Evolutionary conservation across 2,797 vertebrate species (phyloP), one percentile per base, ranked within the genome.

Genomic region (Picus viridis): DNA sequence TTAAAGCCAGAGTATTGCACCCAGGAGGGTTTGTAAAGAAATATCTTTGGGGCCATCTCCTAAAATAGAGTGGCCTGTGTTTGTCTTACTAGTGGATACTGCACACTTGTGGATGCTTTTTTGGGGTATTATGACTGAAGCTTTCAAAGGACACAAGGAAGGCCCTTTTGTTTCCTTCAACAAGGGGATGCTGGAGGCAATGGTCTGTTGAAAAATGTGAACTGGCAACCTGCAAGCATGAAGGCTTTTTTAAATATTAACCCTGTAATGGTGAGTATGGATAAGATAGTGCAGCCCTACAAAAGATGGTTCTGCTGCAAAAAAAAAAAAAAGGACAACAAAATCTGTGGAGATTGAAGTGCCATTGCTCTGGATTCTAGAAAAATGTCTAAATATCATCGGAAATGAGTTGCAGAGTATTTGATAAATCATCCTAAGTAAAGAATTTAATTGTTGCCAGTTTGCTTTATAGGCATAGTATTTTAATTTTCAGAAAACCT

Each of bases 401-500:
- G 76, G 49, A 92, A 86, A 78, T 41, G 18, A 68, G 30, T 72
- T 2, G 0, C 9, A 24, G 22, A 61, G 3, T 77, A 47, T 90
- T 85, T 83, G 63, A 34, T 27, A 87, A 87, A 47, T 43, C 64
- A 30, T 18, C 41, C n/a, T 45, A 71, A 71, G 32, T 51, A 59
- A 76, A 45, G 51, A 71, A 79, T 84, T 73, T 68, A 12, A 13
- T 5, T 88, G 22, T 36, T 90, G 86, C 57, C n/a, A 39, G 29
- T 43, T 34, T 69, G 32, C n/a, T 82, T 91, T 65, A 24, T 5
- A 84, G 68, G n/a, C 10, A 14, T 4, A 18, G 10, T 73, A 61
- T 65, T 86, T 91, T 67, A 45, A 91, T 88, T 92, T 87, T 71
- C 65, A 83, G 63, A 61, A 82, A 41, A 59, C 36, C 54, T 77